Percentiles rank a stretch among this genome's conserved stretches.
Evolutionary conservation across 2,797 vertebrate species (phyloP).

Genomic region (Helostoma temminkii): DNA sequence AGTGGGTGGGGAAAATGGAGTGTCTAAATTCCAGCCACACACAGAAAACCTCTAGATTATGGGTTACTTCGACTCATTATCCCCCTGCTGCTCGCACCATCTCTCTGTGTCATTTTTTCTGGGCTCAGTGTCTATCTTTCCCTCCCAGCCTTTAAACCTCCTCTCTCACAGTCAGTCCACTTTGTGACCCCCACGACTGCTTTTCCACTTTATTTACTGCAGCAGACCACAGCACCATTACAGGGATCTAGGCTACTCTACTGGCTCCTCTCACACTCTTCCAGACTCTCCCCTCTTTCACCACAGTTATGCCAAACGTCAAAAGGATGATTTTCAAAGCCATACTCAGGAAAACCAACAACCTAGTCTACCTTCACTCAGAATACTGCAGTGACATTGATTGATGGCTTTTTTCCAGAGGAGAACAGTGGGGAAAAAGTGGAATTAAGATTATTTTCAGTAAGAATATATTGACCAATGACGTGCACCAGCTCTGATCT

Average conservation of each 20-base stretch:
- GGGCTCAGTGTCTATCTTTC: constrained; percentile 22
- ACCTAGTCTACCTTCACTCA: constrained; percentile 58
- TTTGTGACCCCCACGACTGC: constrained; percentile 66
- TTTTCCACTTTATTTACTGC: constrained; percentile 79
- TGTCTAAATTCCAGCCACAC: constrained; percentile 26
- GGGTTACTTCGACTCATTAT: constrained; percentile 52
- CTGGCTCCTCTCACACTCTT: constrained; percentile 52
- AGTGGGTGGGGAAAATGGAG: constrained; percentile 21
- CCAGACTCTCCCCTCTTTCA: constrained; percentile 58
- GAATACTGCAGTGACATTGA: constrained; percentile 46
- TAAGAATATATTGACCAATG: constrained; percentile 25
- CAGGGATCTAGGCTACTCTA: constrained; percentile 60
- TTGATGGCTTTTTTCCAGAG: constrained; percentile 62
- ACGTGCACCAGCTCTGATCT: constrained; percentile 28
- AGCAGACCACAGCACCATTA: constrained; percentile 75
- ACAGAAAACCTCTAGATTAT: constrained; percentile 62
- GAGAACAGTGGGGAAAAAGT: constrained; percentile 30
- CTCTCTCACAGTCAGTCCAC: constrained; percentile 40
- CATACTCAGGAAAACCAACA: constrained; percentile 51
- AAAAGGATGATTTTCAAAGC: constrained; percentile 61
- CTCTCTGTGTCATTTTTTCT: constrained; percentile 55
- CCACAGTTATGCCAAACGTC: constrained; percentile 72
- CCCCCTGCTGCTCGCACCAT: constrained; percentile 20
- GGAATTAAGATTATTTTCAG: constrained; percentile 47
- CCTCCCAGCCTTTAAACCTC: constrained; percentile 45